Percentiles rank a stretch among this genome's conserved stretches.
phyloP scores from a whole-genome alignment of 2,113 vertebrate genomes.

The Clarias magur region DNA sequence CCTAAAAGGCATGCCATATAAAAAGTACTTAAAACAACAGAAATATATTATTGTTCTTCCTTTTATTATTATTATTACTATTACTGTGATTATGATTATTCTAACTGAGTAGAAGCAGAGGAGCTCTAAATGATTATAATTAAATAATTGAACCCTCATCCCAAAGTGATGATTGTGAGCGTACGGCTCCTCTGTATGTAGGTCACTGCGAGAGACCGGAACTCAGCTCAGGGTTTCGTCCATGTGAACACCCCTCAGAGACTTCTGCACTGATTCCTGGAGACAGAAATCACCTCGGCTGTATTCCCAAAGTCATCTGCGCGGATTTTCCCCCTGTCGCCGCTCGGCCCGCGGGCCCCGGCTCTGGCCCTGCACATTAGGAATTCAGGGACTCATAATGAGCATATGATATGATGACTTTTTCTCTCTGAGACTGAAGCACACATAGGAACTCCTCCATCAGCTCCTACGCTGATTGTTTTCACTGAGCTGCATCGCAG shows the following conservation, averaged over 20 bases:
- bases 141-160: background rate
- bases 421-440: constrained; percentile 37
- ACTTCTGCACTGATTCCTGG: constrained; percentile 61
- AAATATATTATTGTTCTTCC: background rate
- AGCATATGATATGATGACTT: constrained; percentile 58
- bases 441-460: constrained; percentile 51
- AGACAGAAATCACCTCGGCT: constrained; percentile 65
- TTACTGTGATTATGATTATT: background rate
- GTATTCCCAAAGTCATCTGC: constrained; percentile 64
- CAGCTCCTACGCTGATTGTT: constrained; percentile 56
- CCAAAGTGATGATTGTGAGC: background rate
- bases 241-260: constrained; percentile 61
- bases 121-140: background rate
- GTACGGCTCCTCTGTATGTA: background rate
- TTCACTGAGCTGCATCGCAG: constrained; percentile 55
- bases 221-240: constrained; percentile 38
- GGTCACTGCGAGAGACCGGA: background rate
- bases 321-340: constrained; percentile 58
- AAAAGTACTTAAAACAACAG: no score
- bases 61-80: background rate
- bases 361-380: constrained; percentile 58
- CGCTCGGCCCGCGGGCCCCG: constrained; percentile 49
- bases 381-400: constrained; percentile 69
- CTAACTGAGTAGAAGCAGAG: no score
- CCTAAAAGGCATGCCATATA: no score